Conservation (phyloP, 2,888 invertebrate species). For the Athrips mouffetella region DNA sequence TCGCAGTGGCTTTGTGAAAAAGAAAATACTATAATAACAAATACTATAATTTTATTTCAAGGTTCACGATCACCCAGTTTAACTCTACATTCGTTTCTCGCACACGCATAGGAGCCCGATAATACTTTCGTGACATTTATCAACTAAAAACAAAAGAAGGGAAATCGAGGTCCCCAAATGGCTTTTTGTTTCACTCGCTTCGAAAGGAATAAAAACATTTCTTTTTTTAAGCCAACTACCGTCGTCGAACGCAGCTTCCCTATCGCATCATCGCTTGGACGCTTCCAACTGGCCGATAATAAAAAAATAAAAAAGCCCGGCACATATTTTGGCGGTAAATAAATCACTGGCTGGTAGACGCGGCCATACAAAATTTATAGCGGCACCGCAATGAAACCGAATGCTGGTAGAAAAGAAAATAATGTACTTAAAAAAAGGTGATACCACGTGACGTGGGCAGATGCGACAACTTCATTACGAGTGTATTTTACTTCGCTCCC, state of each 20-base stretch:
- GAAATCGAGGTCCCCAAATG: conserved; percentile 47
- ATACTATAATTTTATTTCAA: too few species aligned
- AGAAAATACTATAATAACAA: too few species aligned
- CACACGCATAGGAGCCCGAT: conserved; percentile 54
- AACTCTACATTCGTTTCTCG: neutral
- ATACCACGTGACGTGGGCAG: conserved; percentile 61
- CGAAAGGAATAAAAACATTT: conserved; percentile 40
- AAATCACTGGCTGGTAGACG: conserved; percentile 70
- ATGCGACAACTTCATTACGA: conserved; percentile 70
- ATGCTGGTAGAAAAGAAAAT: conserved; percentile 54
- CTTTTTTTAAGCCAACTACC: conserved; percentile 65
- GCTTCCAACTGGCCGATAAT: conserved; percentile 69
- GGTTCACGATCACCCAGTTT: too few species aligned
- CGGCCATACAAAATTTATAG: conserved; percentile 72
- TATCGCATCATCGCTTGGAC: conserved; percentile 72
- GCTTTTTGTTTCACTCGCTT: conserved; percentile 51
- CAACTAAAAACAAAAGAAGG: conserved; percentile 43
- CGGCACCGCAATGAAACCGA: conserved; percentile 52
- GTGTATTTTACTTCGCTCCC: conserved; percentile 71
- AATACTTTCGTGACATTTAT: conserved; percentile 39
- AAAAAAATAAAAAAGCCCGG: conserved; percentile 47
- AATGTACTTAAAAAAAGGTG: conserved; percentile 43
- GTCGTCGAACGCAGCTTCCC: conserved; percentile 65
- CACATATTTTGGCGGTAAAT: conserved; percentile 76
- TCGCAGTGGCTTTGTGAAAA: too few species aligned